phyloP scores from a whole-genome alignment of 2,888 invertebrate species.

The Oegoconia quadripuncta region DNA sequence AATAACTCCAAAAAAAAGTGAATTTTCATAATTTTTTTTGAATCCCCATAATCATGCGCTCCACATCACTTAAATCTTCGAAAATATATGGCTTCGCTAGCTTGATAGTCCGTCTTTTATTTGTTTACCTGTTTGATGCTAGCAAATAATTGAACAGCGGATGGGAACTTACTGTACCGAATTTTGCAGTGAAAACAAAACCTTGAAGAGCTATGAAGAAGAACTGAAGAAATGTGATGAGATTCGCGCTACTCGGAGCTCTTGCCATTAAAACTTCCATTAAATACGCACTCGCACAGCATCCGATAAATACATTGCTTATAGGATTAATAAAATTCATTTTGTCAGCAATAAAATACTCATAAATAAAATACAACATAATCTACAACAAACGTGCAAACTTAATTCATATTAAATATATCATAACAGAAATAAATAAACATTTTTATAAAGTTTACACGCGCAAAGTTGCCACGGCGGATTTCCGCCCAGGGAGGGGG shows the following conservation, averaged over 20 bases:
- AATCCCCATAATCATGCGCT: too few relatives aligned
- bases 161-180: conserved; percentile 54
- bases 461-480: background rate
- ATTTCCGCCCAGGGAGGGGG: too few relatives aligned
- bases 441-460: background rate
- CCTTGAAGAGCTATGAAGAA: conserved; percentile 60
- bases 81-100: too few relatives aligned
- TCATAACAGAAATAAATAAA: background rate
- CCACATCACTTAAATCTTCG: too few relatives aligned
- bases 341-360: too few relatives aligned
- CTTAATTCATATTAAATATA: background rate
- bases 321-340: conserved; percentile 45
- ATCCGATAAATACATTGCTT: conserved; percentile 54
- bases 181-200: conserved; percentile 48
- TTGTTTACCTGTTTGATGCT: too few relatives aligned
- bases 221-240: conserved; percentile 67
- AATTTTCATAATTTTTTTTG: too few relatives aligned
- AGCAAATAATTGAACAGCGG: too few relatives aligned
- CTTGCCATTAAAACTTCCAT: conserved; percentile 69
- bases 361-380: too few relatives aligned
- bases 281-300: conserved; percentile 60
- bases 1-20: too few relatives aligned
- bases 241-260: conserved; percentile 54
- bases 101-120: too few relatives aligned
- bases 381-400: too few relatives aligned